Conservation (phyloP, 2,797 vertebrate species). For the Sebastes jordani region DNA sequence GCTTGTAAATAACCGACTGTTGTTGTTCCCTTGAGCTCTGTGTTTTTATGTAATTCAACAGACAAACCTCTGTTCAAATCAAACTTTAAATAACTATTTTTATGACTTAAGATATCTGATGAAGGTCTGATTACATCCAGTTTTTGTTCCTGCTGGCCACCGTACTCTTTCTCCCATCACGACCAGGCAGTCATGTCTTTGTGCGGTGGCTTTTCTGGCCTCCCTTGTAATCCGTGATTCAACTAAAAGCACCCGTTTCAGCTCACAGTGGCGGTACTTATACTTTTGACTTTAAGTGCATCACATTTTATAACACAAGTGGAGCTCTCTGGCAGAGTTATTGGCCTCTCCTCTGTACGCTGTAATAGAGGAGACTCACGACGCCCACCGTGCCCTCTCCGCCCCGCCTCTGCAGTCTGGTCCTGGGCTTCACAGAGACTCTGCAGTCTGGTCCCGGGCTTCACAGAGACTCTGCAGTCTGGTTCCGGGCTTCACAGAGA, state of each 20-base stretch:
- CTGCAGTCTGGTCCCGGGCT: background rate
- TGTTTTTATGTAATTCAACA: background rate
- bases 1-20: background rate
- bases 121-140: background rate
- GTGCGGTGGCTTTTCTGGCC: background rate
- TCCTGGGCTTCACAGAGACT: background rate
- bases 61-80: background rate
- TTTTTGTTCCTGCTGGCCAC: background rate
- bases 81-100: background rate
- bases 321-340: constrained; percentile 39
- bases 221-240: background rate
- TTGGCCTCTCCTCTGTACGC: constrained; percentile 18
- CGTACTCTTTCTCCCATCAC: background rate
- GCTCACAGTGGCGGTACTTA: constrained; percentile 3
- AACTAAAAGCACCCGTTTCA: background rate
- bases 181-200: background rate
- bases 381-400: background rate
- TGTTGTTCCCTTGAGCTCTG: background rate
- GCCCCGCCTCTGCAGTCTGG: constrained; percentile 38
- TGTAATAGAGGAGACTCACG: constrained; percentile 32
- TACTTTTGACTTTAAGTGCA: constrained; percentile 25
- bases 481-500: background rate
- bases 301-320: constrained; percentile 13
- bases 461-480: constrained; percentile 36
- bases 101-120: background rate